A percentile compares a stretch with the other conserved stretches of the same genome.
phyloP scores from a whole-genome alignment of 2,113 vertebrate genomes.

The Rynchops niger region DNA sequence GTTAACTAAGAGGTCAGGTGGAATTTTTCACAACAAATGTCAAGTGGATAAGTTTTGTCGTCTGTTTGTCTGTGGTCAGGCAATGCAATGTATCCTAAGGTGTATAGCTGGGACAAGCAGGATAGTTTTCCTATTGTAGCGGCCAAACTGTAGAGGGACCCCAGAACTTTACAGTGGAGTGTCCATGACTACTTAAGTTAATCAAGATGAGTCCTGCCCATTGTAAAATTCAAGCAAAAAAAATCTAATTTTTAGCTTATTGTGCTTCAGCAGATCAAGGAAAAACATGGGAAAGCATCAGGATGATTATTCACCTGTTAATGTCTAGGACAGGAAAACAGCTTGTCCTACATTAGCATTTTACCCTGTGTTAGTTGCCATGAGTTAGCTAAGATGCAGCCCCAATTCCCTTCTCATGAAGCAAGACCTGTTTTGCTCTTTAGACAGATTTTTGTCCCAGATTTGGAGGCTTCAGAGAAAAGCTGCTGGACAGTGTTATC shows the following conservation, averaged over 20 bases:
- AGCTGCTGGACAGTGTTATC: neutral
- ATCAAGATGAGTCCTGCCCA: neutral
- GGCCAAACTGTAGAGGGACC: neutral
- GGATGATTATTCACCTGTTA: neutral
- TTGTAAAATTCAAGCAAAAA: neutral
- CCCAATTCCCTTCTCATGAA: neutral
- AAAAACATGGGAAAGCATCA: fast-evolving
- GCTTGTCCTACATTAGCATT: neutral
- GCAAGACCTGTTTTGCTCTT: neutral
- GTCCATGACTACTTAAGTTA: neutral
- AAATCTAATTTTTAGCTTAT: neutral
- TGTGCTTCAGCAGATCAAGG: neutral
- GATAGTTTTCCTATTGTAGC: neutral
- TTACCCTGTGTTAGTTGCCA: neutral
- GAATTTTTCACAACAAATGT: neutral
- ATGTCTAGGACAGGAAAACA: neutral
- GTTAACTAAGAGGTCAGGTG: neutral
- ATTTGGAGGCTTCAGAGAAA: neutral
- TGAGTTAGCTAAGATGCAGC: neutral
- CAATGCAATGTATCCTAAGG: neutral
- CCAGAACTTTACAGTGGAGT: fast-evolving
- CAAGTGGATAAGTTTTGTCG: neutral
- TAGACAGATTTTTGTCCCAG: neutral
- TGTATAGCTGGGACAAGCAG: neutral
- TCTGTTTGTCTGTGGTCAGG: neutral